These are phyloP conservation scores for Trichosurus vulpecula DNA, from an alignment of 2,797 vertebrate species.

Conservation along the genomic window DNA sequence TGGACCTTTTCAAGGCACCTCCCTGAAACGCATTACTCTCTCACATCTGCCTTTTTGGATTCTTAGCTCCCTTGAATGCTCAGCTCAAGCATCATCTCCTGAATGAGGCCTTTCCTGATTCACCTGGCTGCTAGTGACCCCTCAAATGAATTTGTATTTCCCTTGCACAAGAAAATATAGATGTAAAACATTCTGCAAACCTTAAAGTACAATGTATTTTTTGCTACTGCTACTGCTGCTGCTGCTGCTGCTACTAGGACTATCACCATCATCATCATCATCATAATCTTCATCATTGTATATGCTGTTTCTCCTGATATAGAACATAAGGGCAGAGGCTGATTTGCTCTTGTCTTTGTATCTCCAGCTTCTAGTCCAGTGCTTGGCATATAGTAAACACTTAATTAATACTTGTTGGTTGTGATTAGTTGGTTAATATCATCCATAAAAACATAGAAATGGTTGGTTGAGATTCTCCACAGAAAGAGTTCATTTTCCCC, in stretches of 20 bases:
- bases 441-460: not conserved
- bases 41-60: not conserved
- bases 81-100: not conserved
- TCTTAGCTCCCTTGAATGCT: not conserved
- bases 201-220: not conserved
- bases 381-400: not conserved
- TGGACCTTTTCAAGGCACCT: not conserved
- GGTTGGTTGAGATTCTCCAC: not conserved
- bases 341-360: not conserved
- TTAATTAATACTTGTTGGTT: not conserved
- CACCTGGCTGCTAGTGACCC: not conserved
- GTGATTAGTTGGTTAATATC: not conserved
- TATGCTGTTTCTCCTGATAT: not conserved
- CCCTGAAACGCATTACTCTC: not conserved
- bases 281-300: not conserved
- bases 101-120: not conserved
- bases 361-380: not conserved
- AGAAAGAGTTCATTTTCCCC: not conserved
- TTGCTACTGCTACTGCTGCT: not conserved
- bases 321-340: not conserved
- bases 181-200: not conserved
- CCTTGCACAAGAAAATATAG: not conserved
- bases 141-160: not conserved
- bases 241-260: not conserved
- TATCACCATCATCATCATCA: not conserved